Conservation (phyloP, 2,888 invertebrate genomes). For the Cephonodes hylas region DNA sequence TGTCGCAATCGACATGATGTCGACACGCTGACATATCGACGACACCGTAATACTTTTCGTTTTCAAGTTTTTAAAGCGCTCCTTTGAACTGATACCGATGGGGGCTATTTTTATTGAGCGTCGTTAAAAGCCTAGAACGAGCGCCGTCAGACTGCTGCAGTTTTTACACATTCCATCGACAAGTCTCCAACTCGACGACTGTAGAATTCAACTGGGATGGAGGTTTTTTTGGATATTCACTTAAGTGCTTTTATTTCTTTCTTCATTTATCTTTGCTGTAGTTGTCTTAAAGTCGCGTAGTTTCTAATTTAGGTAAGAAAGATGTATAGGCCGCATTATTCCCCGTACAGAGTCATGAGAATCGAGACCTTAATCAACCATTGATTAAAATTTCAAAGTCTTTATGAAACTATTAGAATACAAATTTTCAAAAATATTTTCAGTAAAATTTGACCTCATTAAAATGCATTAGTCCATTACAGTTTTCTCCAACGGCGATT, state of each 20-base stretch:
- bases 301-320: not conserved
- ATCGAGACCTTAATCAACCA: too few species aligned
- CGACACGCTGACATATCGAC: not conserved
- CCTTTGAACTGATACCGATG: not conserved
- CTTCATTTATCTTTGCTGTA: not conserved
- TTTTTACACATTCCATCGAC: conserved; percentile 7
- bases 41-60: conserved; percentile 14
- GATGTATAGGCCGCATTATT: too few species aligned
- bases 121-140: conserved; percentile 28
- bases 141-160: conserved; percentile 1
- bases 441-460: too few species aligned
- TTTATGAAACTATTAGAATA: too few species aligned
- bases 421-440: too few species aligned
- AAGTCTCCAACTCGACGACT: conserved; percentile 16
- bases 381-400: too few species aligned
- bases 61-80: conserved; percentile 15
- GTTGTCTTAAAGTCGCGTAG: not conserved
- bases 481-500: too few species aligned
- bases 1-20: not conserved
- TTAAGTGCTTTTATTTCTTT: conserved; percentile 10
- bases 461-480: too few species aligned
- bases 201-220: conserved; percentile 21
- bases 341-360: too few species aligned
- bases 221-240: conserved; percentile 23
- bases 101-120: conserved; percentile 26